These are phyloP conservation scores for Leptinotarsa rubiginosa DNA, from an alignment of 2,888 invertebrate species.

Conservation along the genomic window DNA sequence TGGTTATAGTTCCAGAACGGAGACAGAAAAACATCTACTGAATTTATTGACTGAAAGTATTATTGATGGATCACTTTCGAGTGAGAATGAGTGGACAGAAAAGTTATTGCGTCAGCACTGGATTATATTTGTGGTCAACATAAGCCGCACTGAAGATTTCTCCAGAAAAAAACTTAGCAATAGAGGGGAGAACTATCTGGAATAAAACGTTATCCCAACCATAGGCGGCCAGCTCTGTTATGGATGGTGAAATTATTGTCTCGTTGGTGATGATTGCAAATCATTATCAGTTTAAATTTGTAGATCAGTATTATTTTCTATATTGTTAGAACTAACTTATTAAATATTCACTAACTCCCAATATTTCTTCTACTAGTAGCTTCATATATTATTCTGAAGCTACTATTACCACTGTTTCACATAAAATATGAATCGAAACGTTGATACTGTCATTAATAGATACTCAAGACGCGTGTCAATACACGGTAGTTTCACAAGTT, in stretches of 20 bases:
- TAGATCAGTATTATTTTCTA: too few species aligned
- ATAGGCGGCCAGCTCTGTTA: background rate
- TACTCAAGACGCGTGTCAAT: too few species aligned
- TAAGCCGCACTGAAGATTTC: background rate
- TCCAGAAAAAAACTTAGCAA: background rate
- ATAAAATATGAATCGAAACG: too few species aligned
- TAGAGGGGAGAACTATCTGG: background rate
- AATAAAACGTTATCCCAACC: background rate
- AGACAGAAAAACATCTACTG: background rate
- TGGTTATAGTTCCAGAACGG: background rate
- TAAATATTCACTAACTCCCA: too few species aligned
- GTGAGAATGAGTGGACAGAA: background rate
- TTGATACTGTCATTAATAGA: too few species aligned
- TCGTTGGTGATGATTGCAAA: background rate
- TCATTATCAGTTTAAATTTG: background rate
- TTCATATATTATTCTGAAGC: too few species aligned
- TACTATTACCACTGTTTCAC: too few species aligned
- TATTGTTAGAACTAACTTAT: too few species aligned
- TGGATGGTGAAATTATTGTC: background rate
- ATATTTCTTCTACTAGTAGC: too few species aligned
- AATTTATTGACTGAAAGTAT: background rate
- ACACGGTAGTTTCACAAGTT: too few species aligned
- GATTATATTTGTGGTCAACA: conserved; percentile 6
- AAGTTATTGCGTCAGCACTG: background rate
- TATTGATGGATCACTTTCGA: conserved; percentile 9